phyloP scores from a whole-genome alignment of 30 jellyfish, hydroid and myxozoan genomes.

The Catostylus mosaicus region DNA sequence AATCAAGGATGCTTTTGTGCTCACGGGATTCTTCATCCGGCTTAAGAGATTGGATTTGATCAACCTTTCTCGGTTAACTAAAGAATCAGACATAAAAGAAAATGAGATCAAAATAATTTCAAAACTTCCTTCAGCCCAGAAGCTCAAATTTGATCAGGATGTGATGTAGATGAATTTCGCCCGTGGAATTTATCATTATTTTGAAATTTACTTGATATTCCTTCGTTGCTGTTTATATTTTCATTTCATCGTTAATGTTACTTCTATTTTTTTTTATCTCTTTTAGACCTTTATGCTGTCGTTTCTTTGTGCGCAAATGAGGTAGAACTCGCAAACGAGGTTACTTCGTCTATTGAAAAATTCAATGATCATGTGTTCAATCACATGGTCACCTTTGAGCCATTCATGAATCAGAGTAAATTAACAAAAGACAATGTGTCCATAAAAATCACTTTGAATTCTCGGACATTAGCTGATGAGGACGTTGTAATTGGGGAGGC shows the following conservation, averaged over 20 bases:
- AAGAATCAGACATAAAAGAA: no score
- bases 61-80: no score
- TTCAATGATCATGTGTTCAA: conserved; percentile 54
- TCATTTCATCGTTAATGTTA: background rate
- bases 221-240: background rate
- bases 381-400: conserved; percentile 56
- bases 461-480: conserved; percentile 46
- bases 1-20: no score
- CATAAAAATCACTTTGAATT: conserved; percentile 17
- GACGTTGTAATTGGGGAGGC: conserved; percentile 61
- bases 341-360: conserved; percentile 33
- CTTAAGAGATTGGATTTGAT: no score
- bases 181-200: no score
- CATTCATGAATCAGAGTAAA: conserved; percentile 28
- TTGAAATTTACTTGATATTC: no score
- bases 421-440: conserved; percentile 46
- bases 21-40: no score
- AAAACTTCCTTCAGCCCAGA: no score
- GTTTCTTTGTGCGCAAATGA: conserved; percentile 48
- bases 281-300: conserved; percentile 39
- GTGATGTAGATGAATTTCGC: no score
- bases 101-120: no score
- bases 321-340: conserved; percentile 5
- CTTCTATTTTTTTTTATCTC: background rate
- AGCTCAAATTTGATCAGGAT: no score